Base-by-base conservation (phyloP, 2,888 invertebrate genomes). In the Dolichomitus sp. region DNA sequence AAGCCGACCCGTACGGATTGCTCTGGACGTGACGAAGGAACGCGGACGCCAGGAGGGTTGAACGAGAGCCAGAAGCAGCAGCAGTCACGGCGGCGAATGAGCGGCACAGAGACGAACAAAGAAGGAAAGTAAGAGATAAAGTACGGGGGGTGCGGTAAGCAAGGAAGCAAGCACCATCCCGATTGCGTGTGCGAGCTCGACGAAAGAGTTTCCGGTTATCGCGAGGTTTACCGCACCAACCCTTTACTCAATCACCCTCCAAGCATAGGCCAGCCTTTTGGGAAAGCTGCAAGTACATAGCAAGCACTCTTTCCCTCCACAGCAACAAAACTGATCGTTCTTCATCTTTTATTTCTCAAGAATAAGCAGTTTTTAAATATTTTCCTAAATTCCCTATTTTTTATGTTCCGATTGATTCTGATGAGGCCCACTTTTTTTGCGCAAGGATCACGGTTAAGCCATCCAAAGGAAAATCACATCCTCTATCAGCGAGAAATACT, bases 1-100 rank as follows among this genome's bases (percentile, higher is more conserved):
- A 90, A 89, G 87, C 88, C 85, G 87, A 86, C 87, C 86, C 83
- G 68, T 83, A 83, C 86, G 83, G 87, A 88, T 88, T 87, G 66
- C 70, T 72, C 63, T 78, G 77, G 80, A 83, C 80, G 83, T 86
- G 87, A 86, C 78, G 83, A 74, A 80, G 81, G 23, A 83, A 81
- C 66, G 61, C 40, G 59, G 33, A 69, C 63, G 57, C 45, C 37
- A 7, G 45, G 48, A 19, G 50, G 45, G 42, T 70, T 52, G 59
- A 48, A 82, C 45, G 37, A 23, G 65, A 74, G 33, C 33, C 27
- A 73, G 54, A 30, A 75, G 37, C 27, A 48, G 66, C 50, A 42
- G 40, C 57, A 30, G 59, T 65, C 7, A 40, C 27, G 48, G 54
- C 33, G 45, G 42, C 50, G 59, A 73, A 59, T 52, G 48, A 57